A percentile compares a stretch with the other conserved stretches of the same genome.
Conservation (phyloP, 2,797 vertebrate genomes). For the Cossypha polioptera region DNA sequence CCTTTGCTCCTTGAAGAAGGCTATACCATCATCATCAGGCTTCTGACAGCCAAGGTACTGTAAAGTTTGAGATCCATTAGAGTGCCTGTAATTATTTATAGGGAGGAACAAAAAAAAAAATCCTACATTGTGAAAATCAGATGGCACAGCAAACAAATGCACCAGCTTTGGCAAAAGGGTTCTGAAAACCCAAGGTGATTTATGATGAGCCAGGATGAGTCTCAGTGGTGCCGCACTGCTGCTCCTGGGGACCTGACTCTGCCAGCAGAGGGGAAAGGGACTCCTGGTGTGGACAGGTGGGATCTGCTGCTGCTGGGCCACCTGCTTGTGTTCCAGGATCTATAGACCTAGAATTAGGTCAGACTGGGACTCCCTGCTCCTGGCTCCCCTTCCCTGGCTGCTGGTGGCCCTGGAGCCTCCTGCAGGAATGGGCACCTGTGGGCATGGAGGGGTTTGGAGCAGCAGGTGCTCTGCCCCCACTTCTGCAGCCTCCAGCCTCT, state of each 20-base stretch:
- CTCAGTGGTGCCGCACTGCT: rapidly evolving
- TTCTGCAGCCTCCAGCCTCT: neutral
- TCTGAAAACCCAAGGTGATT: neutral
- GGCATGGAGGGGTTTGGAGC: neutral
- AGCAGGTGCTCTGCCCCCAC: rapidly evolving
- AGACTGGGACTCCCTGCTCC: neutral
- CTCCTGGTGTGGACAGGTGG: neutral
- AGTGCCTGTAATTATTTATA: conserved; percentile 69
- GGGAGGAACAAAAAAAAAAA: neutral
- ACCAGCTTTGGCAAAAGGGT: neutral
- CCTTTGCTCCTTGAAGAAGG: neutral
- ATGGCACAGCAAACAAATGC: neutral
- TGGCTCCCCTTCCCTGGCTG: neutral
- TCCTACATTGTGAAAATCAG: neutral
- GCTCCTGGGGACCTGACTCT: neutral
- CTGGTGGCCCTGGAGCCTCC: neutral
- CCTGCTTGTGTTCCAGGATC: neutral
- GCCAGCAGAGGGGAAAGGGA: rapidly evolving
- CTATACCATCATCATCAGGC: neutral
- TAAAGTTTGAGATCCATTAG: conserved; percentile 61
- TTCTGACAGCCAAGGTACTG: conserved; percentile 50
- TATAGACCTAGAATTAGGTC: rapidly evolving
- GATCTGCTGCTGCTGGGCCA: neutral
- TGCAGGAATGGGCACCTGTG: rapidly evolving
- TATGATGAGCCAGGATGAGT: rapidly evolving